Conservation (phyloP, 2,888 invertebrate species). For the Caenorhabditis sulstoni region DNA sequence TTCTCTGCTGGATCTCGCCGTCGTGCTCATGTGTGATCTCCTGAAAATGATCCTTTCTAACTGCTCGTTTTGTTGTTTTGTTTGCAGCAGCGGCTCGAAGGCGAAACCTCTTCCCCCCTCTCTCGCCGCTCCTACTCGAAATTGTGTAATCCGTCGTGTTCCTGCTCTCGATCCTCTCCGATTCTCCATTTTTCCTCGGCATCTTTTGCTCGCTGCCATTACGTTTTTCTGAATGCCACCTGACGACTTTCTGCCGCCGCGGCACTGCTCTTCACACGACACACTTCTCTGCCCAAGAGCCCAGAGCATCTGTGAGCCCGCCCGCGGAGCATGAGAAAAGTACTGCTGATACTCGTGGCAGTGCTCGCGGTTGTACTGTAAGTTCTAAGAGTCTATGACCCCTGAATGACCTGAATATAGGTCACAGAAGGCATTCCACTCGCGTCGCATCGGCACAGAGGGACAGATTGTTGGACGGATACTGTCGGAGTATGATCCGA, state of each 20-base stretch:
- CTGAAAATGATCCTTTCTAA: too few relatives aligned
- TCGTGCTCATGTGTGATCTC: too few relatives aligned
- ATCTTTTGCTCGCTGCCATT: conserved; percentile 1
- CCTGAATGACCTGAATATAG: background rate
- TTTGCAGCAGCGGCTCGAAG: too few relatives aligned
- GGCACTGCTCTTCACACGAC: conserved; percentile 1
- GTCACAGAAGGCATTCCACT: conserved; percentile 51
- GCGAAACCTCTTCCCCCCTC: too few relatives aligned
- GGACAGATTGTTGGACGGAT: conserved; percentile 71
- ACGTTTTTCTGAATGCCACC: conserved; percentile 25
- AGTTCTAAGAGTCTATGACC: background rate
- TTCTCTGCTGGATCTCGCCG: too few relatives aligned
- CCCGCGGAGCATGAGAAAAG: conserved; percentile 7
- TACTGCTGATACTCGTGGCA: background rate
- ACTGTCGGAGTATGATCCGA: conserved; percentile 74
- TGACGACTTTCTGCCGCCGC: conserved; percentile 7
- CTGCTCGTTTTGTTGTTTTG: too few relatives aligned
- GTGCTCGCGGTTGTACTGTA: conserved; percentile 3
- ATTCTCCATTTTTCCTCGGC: too few relatives aligned
- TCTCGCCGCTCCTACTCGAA: too few relatives aligned
- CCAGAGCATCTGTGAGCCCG: too few relatives aligned
- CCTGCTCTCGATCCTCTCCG: too few relatives aligned
- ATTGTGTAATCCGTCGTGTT: too few relatives aligned
- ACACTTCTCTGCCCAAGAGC: background rate
- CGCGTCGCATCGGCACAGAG: conserved; percentile 74